Evolutionary conservation across 2,113 vertebrate genomes (phyloP), one percentile per base, ranked within the genome.

Genomic region (Chamaea fasciata): DNA sequence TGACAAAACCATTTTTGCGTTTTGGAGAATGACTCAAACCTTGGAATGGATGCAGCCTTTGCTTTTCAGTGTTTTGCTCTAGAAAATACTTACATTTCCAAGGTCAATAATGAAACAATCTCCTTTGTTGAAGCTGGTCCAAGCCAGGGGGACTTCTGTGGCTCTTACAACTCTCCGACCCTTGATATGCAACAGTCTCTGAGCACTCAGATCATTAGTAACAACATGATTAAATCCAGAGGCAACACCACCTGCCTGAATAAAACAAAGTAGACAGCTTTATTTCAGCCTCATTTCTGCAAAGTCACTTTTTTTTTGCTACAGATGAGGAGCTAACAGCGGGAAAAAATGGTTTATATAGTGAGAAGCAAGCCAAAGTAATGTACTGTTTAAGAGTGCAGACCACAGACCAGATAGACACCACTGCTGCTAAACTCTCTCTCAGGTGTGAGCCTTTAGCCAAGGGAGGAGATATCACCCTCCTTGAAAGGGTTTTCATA

Each of bases 51-150:
- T n/a, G 23, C 4, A 47, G 22, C 19, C 59, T 47, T 41, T 79
- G 53, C 22, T 69, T 93, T 83, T 76, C 42, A 41, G 20, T 26
- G 13, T 73, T 83, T 52, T 91, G 39, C 65, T 65, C 46, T 85
- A 75, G 13, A 67, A 75, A 82, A 90, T n/a, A 98, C 98, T 98
- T 98, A 99, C 99, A 7, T 80, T 84, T 87, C 99, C 99, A 0
- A 99, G 98, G 94, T 99, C 99, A n/a, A 99, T 64, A 92, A 99
- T 99, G 97, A 99, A 99, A 95, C 99, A 99, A 84, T 99, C 99
- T 3, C 99, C 99, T 59, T 96, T 98, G 97, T 99, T 99, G 97
- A 99, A 99, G 93, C 98, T 99, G 88, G 95, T 64, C 99, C 99
- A 99, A 94, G 92, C 94, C 53, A 99, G 93, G 22, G 98, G 98